Base-by-base conservation (phyloP, 2,797 vertebrate genomes). In the Pelobates cultripes region DNA sequence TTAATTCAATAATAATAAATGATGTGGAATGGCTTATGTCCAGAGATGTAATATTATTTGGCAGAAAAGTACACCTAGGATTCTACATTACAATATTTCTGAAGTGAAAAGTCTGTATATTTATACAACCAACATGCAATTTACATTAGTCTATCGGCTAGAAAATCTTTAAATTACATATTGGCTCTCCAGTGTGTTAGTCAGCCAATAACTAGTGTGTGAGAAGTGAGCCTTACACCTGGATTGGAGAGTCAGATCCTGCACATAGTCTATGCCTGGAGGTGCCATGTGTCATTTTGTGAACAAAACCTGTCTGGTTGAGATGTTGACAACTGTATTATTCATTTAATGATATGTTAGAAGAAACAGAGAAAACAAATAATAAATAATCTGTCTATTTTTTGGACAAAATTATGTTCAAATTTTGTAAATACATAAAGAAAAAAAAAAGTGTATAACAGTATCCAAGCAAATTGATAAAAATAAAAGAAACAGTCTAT, bases 241-340 rank as follows among this genome's bases (percentile, higher is more conserved):
- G 79, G 44, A 45, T 15, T 7, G 45, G 13, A 6, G n/a, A 69
- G 41, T 70, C 68, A 64, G 28, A 76, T 76, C 8, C 14, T 57
- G 55, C 13, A 14, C 70, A 28, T 3, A 57, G 73, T 77, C 67
- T 77, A 44, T 71, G 73, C 73, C 80, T 66, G 63, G 80, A 45
- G 80, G 80, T 64, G 57, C 42, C 53, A 12, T 63, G 57, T 63
- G 74, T 77, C 68, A 82, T 10, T 7, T 15, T 43, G 15, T 47
- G n/a, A 71, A 77, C 64, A 77, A 77, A 71, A 41, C 28, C 28
- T 64, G 57, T 55, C 73, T 72, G 41, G 43, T 68, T 82, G 44
- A 77, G 76, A 53, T 72, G 53, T 12, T 44, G 41, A 10, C 68
- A 64, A n/a, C 9, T 67, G 51, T 8, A 47, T 79, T 51, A 55